These are phyloP conservation scores for Brachionus plicatilis DNA, from an alignment of 1,140 invertebrate species.

Conservation along the genomic window DNA sequence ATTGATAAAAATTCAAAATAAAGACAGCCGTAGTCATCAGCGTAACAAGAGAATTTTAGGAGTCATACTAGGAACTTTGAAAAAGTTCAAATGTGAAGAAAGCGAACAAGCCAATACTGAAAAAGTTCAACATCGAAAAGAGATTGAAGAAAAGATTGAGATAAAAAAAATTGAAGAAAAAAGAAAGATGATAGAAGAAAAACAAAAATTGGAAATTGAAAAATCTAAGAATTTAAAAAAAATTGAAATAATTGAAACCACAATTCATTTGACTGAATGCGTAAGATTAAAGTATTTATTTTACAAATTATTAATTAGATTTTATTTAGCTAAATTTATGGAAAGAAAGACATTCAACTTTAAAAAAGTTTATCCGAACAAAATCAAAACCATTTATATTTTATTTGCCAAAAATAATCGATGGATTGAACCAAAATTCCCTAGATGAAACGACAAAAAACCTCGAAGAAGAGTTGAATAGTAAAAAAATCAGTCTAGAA, in stretches of 20 bases:
- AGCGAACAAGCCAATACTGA: neutral
- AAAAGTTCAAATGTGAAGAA: constrained; percentile 29
- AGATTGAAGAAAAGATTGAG: constrained; percentile 27
- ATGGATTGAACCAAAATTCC: neutral
- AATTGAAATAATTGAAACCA: constrained; percentile 4
- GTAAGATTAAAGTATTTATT: neutral
- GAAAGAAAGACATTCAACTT: neutral
- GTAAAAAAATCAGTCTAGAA: neutral
- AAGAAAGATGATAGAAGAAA: constrained; percentile 7
- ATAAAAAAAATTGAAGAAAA: constrained; percentile 26
- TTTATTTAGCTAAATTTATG: neutral
- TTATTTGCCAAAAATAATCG: constrained; percentile 13
- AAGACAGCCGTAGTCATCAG: neutral
- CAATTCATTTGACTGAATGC: constrained; percentile 1
- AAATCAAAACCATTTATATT: constrained; percentile 18
- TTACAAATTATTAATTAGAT: too few species aligned
- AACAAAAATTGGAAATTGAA: neutral
- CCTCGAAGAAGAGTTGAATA: neutral
- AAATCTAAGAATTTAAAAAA: neutral
- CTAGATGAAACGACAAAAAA: neutral
- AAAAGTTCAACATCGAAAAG: constrained; percentile 5
- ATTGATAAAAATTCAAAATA: constrained; percentile 29
- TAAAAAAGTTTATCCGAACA: constrained; percentile 31
- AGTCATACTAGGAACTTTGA: constrained; percentile 27
- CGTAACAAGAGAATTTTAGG: constrained; percentile 35